Percentiles rank a stretch among this genome's conserved stretches.
phyloP scores from a whole-genome alignment of 2,113 vertebrate species.

The Solea solea region DNA sequence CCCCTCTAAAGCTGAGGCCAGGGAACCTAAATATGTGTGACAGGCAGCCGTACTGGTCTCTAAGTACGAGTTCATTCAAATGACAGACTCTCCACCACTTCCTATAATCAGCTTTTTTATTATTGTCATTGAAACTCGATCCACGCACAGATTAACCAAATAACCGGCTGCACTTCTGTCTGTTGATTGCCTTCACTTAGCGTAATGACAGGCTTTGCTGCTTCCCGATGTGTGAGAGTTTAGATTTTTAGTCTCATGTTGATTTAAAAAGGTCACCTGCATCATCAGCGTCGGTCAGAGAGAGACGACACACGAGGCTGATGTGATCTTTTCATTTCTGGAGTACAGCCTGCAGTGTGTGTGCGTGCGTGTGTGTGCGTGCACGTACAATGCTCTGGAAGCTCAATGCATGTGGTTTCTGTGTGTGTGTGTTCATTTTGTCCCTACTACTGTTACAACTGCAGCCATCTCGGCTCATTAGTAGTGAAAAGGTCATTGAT shows the following conservation, averaged over 20 bases:
- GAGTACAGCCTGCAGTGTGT: slow-evolving; percentile 2
- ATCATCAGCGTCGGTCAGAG: slow-evolving; percentile 25
- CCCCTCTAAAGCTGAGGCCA: slow-evolving; percentile 1
- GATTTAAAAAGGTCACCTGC: slow-evolving; percentile 64
- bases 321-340: slow-evolving; percentile 60
- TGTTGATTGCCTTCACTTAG: slow-evolving; percentile 21
- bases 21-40: slow-evolving; percentile 6
- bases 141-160: slow-evolving; percentile 25
- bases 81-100: slow-evolving; percentile 15
- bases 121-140: slow-evolving; percentile 32
- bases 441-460: slow-evolving; percentile 41
- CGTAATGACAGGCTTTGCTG: slow-evolving; percentile 13
- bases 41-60: slow-evolving; percentile 12
- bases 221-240: slow-evolving; percentile 14
- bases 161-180: slow-evolving; percentile 1
- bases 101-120: slow-evolving; percentile 36
- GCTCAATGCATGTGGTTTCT: neutral
- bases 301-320: slow-evolving; percentile 32
- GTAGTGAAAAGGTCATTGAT: slow-evolving; percentile 61
- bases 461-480: slow-evolving; percentile 57
- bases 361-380: slow-evolving; percentile 5
- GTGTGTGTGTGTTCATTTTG: slow-evolving; percentile 25
- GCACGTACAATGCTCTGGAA: neutral
- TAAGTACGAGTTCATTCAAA: slow-evolving; percentile 3
- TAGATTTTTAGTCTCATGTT: slow-evolving; percentile 30